Percentiles rank a stretch among this genome's conserved stretches.
These are phyloP conservation scores for Ataeniobius toweri DNA, from an alignment of 2,797 vertebrate species.

Conservation along the genomic window DNA sequence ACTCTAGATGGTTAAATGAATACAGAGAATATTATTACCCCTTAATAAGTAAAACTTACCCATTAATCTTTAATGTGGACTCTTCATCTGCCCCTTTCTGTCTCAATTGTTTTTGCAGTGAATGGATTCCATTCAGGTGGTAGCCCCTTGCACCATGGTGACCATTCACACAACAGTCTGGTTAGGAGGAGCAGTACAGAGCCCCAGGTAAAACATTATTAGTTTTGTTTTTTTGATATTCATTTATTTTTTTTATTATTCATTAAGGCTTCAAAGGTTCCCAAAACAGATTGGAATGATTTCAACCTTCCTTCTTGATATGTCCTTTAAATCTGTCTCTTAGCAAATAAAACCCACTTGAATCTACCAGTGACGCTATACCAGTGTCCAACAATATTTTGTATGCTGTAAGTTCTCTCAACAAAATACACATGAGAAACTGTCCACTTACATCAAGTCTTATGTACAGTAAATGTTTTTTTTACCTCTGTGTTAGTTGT, in stretches of 20 bases:
- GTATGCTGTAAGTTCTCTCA: no score
- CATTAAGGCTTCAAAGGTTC: background rate
- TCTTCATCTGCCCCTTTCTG: background rate
- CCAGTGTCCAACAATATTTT: no score
- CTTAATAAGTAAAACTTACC: background rate
- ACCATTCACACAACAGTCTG: conserved; percentile 81
- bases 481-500: no score
- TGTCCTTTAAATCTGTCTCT: background rate
- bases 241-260: background rate
- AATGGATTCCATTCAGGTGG: conserved; percentile 93
- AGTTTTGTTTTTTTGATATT: background rate
- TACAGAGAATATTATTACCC: background rate
- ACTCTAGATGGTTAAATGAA: background rate
- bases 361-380: no score
- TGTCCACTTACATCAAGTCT: background rate
- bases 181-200: conserved; percentile 86
- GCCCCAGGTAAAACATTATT: conserved; percentile 83
- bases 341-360: background rate
- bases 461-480: no score
- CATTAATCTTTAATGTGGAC: background rate
- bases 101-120: conserved; percentile 78
- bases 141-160: conserved; percentile 85
- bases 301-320: background rate
- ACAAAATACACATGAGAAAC: no score
- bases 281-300: background rate